Evolutionary conservation across 2,797 vertebrate species (phyloP).

Genomic region (Eospalax fontanierii): DNA sequence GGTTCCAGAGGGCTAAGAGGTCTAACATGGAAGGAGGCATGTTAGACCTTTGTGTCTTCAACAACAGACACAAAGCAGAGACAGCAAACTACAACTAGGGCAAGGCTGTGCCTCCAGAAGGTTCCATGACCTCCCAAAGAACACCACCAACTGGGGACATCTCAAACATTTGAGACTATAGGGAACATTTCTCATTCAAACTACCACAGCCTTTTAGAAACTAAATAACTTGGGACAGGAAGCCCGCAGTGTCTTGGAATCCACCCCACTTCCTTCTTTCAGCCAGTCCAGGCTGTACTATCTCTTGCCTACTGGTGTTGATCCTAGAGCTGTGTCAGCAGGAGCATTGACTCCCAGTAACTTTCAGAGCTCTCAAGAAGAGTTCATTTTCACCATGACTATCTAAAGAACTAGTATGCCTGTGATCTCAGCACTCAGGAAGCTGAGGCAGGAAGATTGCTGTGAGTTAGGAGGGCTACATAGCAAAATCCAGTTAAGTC

Average conservation of each 20-base stretch:
- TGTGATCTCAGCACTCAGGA: background rate
- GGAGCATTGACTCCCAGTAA: background rate
- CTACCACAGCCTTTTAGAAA: background rate
- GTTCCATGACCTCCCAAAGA: too few species aligned
- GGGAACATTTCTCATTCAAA: too few species aligned
- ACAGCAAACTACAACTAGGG: too few species aligned
- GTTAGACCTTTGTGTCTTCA: too few species aligned
- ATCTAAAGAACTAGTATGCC: background rate
- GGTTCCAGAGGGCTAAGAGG: too few species aligned
- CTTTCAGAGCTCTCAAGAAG: background rate
- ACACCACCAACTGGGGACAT: too few species aligned
- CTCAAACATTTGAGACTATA: too few species aligned
- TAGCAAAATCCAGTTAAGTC: background rate
- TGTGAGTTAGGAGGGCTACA: background rate
- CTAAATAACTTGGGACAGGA: background rate
- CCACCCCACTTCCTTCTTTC: background rate
- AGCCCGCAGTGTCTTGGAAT: background rate
- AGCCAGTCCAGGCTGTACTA: too few species aligned
- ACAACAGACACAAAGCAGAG: too few species aligned
- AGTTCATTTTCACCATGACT: background rate
- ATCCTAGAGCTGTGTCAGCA: background rate
- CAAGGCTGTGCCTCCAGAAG: too few species aligned
- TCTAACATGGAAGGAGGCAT: too few species aligned
- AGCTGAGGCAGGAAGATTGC: background rate
- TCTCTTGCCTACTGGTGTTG: background rate